Conservation (phyloP, 2,888 invertebrate species). For the Himalopsyche anomala region DNA sequence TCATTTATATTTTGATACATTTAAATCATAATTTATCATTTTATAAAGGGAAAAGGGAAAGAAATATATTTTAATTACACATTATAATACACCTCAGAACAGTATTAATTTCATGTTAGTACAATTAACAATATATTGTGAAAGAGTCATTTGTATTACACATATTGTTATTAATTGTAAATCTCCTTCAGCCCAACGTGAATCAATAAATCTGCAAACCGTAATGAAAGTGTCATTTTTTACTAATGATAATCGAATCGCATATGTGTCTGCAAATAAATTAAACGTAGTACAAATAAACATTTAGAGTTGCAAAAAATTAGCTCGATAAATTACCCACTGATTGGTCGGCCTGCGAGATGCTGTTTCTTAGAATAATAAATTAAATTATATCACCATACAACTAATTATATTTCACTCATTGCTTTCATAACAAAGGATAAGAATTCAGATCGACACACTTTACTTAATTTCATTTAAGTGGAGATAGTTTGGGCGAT, state of each 20-base stretch:
- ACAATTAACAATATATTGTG: not conserved
- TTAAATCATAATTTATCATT: too few species aligned
- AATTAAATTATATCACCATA: conserved; percentile 40
- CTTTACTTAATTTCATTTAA: conserved; percentile 34
- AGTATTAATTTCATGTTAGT: too few species aligned
- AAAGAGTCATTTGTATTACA: not conserved
- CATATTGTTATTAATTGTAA: not conserved
- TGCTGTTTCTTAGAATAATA: conserved; percentile 29
- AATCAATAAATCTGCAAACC: conserved; percentile 24
- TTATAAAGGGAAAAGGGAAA: too few species aligned
- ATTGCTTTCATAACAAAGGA: conserved; percentile 45
- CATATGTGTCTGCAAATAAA: conserved; percentile 22
- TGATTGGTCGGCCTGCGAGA: conserved; percentile 30
- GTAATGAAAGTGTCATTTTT: conserved; percentile 26
- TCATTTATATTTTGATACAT: too few species aligned
- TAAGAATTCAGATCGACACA: conserved; percentile 34
- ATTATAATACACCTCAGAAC: too few species aligned
- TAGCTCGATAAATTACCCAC: not conserved
- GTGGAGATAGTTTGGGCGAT: conserved; percentile 26
- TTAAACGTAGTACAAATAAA: not conserved
- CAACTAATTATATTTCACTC: conserved; percentile 33
- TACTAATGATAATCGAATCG: conserved; percentile 30
- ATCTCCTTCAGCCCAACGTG: not conserved
- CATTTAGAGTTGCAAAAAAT: conserved; percentile 34
- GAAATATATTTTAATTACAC: too few species aligned